Percentiles rank a stretch among this genome's conserved stretches.
phyloP scores from a whole-genome alignment of 2,888 invertebrate species.

The Zootermopsis nevadensis region DNA sequence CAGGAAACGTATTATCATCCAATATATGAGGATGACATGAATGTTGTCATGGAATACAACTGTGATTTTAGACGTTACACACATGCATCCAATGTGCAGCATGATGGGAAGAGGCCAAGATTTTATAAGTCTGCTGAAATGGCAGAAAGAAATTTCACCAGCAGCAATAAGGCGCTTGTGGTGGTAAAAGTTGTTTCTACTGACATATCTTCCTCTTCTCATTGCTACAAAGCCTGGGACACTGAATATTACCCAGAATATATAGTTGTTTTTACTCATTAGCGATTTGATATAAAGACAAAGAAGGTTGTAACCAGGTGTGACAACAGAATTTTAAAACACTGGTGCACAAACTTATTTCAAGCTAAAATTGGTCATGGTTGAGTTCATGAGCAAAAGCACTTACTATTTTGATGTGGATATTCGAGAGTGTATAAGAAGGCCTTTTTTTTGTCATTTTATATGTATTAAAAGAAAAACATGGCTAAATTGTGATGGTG shows the following conservation, averaged over 20 bases:
- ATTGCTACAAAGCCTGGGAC: conserved; percentile 21
- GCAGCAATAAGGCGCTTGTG: background rate
- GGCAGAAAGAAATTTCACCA: background rate
- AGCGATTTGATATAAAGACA: too few relatives aligned
- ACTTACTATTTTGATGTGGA: too few relatives aligned
- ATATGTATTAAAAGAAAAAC: too few relatives aligned
- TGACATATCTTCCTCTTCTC: background rate
- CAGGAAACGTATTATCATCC: conserved; percentile 40
- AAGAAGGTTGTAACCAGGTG: too few relatives aligned
- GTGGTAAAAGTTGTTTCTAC: background rate
- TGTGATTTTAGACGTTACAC: conserved; percentile 45
- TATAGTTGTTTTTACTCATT: conserved; percentile 10
- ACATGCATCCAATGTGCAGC: background rate
- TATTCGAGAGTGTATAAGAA: too few relatives aligned
- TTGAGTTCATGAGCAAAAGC: too few relatives aligned
- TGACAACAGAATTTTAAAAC: too few relatives aligned
- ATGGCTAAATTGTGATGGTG: too few relatives aligned
- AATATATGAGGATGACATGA: conserved; percentile 10
- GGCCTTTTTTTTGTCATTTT: too few relatives aligned
- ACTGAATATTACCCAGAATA: conserved; percentile 49
- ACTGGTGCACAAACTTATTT: too few relatives aligned
- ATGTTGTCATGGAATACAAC: conserved; percentile 39
- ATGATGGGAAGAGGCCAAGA: background rate
- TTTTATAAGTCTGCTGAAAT: background rate
- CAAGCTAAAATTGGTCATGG: too few relatives aligned